These are phyloP conservation scores for Ferrisia virgata DNA, from an alignment of 2,888 invertebrate species.

Conservation along the genomic window DNA sequence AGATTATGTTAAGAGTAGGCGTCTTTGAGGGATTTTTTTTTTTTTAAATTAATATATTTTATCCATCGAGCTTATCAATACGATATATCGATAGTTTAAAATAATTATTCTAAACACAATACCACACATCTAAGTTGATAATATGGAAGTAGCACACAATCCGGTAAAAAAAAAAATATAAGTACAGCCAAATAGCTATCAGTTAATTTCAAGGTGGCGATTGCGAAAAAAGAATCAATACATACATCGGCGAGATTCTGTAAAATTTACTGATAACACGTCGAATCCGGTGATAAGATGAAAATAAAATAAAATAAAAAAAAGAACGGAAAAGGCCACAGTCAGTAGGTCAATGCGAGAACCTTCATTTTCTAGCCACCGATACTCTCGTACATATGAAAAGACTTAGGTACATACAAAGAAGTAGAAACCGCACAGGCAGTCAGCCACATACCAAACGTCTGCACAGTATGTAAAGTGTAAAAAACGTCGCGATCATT, in stretches of 20 bases:
- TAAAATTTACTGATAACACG: constrained; percentile 1
- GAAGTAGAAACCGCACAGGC: neutral
- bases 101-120: no score
- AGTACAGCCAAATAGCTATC: neutral
- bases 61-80: no score
- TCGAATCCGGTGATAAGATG: neutral
- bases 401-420: neutral
- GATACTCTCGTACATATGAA: neutral
- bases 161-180: no score
- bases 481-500: neutral
- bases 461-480: neutral
- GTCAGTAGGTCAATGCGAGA: constrained; percentile 30
- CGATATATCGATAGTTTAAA: no score
- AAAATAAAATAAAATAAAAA: no score
- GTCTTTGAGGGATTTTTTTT: no score
- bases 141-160: no score
- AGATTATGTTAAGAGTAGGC: no score
- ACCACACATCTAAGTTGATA: no score
- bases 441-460: neutral
- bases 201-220: neutral
- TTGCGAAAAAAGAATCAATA: neutral
- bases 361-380: neutral
- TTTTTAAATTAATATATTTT: no score
- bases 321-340: neutral
- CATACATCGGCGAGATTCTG: neutral